Percentiles rank a stretch among this genome's conserved stretches.
phyloP scores from a whole-genome alignment of 2,113 vertebrate species.

The Chloropsis hardwickii region DNA sequence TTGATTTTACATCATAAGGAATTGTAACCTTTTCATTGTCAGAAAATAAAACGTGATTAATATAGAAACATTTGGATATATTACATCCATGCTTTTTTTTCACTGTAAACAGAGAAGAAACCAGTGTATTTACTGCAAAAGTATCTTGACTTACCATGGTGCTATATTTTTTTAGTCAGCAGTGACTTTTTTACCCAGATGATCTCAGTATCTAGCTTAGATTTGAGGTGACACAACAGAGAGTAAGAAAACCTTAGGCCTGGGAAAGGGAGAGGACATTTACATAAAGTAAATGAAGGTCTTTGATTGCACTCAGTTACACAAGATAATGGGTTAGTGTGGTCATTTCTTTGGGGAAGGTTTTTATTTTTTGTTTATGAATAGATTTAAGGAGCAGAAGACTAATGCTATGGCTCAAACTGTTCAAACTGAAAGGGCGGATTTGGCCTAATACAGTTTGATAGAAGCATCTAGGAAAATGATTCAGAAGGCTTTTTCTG shows the following conservation, averaged over 20 bases:
- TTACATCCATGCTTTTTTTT: background rate
- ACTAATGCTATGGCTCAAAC: conserved; percentile 4
- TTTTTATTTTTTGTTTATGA: conserved; percentile 52
- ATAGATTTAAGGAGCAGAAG: conserved; percentile 34
- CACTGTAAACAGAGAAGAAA: background rate
- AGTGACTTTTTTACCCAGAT: background rate
- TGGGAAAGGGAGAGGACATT: conserved; percentile 53
- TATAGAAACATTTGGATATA: background rate
- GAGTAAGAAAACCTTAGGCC: conserved; percentile 38
- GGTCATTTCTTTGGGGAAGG: conserved; percentile 55
- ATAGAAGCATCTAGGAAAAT: conserved; percentile 52
- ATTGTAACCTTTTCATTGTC: background rate
- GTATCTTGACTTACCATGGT: background rate
- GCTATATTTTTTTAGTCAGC: background rate
- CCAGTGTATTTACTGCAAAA: background rate
- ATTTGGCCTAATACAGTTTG: conserved; percentile 52
- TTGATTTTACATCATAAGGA: background rate
- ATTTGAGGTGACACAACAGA: conserved; percentile 23
- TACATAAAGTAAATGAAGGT: conserved; percentile 61
- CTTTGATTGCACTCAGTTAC: conserved; percentile 53
- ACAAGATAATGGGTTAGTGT: conserved; percentile 62
- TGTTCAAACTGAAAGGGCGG: background rate
- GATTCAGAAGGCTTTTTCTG: conserved; percentile 41
- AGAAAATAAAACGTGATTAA: background rate
- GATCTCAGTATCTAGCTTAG: conserved; percentile 30